Base-by-base conservation (phyloP, 2,797 vertebrate genomes). In the Labeo calbasu region DNA sequence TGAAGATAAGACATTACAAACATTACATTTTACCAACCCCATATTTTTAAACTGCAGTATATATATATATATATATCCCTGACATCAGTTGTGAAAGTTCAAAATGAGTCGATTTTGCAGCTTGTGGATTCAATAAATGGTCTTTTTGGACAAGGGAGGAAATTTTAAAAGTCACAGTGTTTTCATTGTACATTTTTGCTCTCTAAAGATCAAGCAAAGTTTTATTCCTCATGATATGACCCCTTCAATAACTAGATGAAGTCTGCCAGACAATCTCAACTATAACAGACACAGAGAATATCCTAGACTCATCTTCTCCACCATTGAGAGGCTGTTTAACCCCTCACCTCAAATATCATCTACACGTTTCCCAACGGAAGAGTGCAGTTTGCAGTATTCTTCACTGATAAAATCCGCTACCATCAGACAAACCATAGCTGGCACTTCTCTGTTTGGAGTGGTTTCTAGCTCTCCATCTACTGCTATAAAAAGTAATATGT, bases 221-320 rank as follows among this genome's bases (percentile, higher is more conserved):
- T 66, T 19, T 53, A 55, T 46, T 76, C 36, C 28, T 68, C 28
- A 46, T 25, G 59, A 66, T 75, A 76, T 21, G 71, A 68, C 61
- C 71, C 53, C n/a, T 43, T 83, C 48, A 76, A 28, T 83, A 83
- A 83, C 68, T 72, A 77, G 72, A 83, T 32, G 8, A 28, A 46
- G 81, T 83, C 50, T 55, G 48, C 50, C 48, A 57, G 59, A 76
- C 23, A 25, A 25, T 68, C 32, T 83, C 51, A 83, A 48, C 36
- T 25, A 69, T 55, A 68, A 40, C 28, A 68, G 63, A 79, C 48
- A 68, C 12, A 55, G 11, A 76, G 28, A 55, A 28, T 75, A 40
- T 75, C 12, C 51, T 55, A 55, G 63, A 77, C n/a, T 77, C n/a
- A 21, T 83, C 36, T 77, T 57, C 23, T 48, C 12, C 23, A 59